A percentile compares a stretch with the other conserved stretches of the same genome.
Conservation (phyloP, 2,888 invertebrate species). For the Pterostichus madidus region DNA sequence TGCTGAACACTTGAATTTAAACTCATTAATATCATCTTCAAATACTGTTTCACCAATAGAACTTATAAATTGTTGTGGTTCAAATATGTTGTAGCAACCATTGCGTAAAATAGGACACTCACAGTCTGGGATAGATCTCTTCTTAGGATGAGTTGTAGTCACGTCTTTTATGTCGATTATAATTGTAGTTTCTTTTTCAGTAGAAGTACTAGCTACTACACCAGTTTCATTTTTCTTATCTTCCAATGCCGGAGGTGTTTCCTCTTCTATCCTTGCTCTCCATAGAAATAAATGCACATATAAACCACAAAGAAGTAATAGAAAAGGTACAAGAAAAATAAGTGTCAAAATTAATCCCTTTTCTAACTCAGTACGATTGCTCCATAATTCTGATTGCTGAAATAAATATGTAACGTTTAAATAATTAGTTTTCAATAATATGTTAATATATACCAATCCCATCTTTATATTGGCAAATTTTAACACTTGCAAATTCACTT, state of each 20-base stretch:
- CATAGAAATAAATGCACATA: not conserved
- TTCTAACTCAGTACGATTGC: not conserved
- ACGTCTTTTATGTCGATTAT: not conserved
- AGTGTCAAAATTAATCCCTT: not conserved
- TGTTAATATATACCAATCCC: not conserved
- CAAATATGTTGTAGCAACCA: not conserved
- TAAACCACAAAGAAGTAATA: not conserved
- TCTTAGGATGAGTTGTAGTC: too few relatives aligned
- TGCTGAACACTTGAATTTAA: conserved; percentile 63
- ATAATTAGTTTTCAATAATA: not conserved
- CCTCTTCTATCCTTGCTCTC: not conserved
- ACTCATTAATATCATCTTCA: conserved; percentile 53
- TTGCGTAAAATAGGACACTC: not conserved
- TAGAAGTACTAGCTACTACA: not conserved
- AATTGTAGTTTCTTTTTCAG: not conserved
- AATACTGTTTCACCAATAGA: conserved; percentile 64
- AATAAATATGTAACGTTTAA: not conserved
- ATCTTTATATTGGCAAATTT: not conserved
- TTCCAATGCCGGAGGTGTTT: not conserved
- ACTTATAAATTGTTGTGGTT: conserved; percentile 53
- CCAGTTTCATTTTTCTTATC: not conserved
- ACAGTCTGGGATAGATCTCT: not conserved
- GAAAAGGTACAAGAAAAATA: not conserved
- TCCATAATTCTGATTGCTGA: not conserved
- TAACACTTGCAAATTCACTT: not conserved